Evolutionary conservation across 2,797 vertebrate species (phyloP), one percentile per base, ranked within the genome.

Genomic region (Chrysocyon brachyurus): DNA sequence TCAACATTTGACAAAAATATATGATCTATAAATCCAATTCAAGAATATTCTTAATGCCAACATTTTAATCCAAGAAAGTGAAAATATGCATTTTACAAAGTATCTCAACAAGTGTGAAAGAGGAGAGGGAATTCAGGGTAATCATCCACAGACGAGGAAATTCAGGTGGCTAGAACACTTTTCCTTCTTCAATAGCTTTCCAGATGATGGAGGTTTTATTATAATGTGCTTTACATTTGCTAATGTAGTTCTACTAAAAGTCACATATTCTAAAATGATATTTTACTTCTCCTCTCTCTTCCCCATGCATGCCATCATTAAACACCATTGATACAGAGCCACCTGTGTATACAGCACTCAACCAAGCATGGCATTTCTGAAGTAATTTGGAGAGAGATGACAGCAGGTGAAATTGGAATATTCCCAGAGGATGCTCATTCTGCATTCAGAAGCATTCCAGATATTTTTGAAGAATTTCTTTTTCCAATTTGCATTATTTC

Each of bases 351-450:
- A 75, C 26, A 90, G 94, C 68, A 92, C 63, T 97, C 94, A 92
- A 46, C 72, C 72, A 77, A 89, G 86, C 82, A 70, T 87, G 91
- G 36, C 90, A 95, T 96, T 97, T 97, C 90, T 86, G 85, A 96
- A 92, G 75, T 73, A 87, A 94, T 96, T 93, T 88, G 54, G 66
- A 95, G 54, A 86, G 33, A 83, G 15, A 94, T 89, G 87, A 92
- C 94, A 98, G 94, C 95, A 97, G 96, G 95, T 97, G 75, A 97
- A 97, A 95, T 75, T 93, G 92, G 73, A 92, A 86, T 84, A 90
- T 79, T 95, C 96, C 94, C 96, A 96, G 82, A 88, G 85, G 94
- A 97, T 97, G 96, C 73, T 97, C 82, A 96, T 97, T 97, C 94
- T 72, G 5, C 54, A 97, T 96, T 94, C 90, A 95, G 88, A 97